These are phyloP conservation scores for Stichopus chloronotus DNA, from an alignment of 35 echinoderm and acorn worm genomes.

Conservation along the genomic window DNA sequence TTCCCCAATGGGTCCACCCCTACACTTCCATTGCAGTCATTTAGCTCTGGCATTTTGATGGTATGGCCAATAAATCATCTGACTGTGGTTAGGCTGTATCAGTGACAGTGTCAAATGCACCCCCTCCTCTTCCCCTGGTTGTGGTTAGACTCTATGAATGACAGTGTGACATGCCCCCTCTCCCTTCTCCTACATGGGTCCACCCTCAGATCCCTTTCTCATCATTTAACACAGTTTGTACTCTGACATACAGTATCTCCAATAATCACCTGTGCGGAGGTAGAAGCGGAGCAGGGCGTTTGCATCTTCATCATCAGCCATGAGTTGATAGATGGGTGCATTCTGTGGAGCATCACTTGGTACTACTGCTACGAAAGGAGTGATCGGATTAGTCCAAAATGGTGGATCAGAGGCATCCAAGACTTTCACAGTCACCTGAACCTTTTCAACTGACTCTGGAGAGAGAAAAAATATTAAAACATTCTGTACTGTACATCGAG, in stretches of 20 bases:
- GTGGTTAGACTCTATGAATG: too few species aligned
- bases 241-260: not conserved
- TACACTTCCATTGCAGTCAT: not conserved
- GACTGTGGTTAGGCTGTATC: too few species aligned
- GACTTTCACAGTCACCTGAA: conserved; percentile 60
- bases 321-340: conserved; percentile 73
- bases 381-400: conserved; percentile 64
- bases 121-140: too few species aligned
- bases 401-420: conserved; percentile 73
- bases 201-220: not conserved
- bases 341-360: conserved; percentile 65
- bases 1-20: not conserved
- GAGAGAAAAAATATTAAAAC: not conserved
- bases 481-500: too few species aligned
- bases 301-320: conserved; percentile 62
- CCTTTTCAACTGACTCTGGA: conserved; percentile 62
- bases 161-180: too few species aligned
- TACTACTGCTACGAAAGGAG: conserved; percentile 75
- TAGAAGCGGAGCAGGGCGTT: conserved; percentile 58
- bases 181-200: too few species aligned
- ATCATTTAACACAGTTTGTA: not conserved
- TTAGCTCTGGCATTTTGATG: too few species aligned
- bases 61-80: too few species aligned
- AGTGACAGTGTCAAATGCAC: too few species aligned
- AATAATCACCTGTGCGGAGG: conserved; percentile 55